Conservation (phyloP, 1,140 invertebrate genomes). For the Cyclina sinensis region DNA sequence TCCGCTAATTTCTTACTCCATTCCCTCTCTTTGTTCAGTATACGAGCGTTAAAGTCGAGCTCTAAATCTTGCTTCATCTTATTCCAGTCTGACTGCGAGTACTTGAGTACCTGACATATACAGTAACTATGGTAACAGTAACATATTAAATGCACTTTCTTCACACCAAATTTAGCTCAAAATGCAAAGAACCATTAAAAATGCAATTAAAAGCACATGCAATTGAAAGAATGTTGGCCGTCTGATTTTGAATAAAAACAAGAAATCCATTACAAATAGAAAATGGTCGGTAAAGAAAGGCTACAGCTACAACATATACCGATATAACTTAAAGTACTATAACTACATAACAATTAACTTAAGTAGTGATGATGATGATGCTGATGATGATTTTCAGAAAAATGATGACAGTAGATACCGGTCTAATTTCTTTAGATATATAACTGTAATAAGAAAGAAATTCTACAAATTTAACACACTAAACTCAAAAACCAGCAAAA, state of each 20-base stretch:
- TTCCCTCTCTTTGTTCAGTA: constrained; percentile 85
- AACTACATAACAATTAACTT: not conserved
- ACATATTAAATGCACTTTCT: too few species aligned
- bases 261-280: not conserved
- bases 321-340: not conserved
- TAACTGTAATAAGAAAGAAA: too few species aligned
- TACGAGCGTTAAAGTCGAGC: constrained; percentile 86
- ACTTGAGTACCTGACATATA: constrained; percentile 76
- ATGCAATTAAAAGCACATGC: constrained; percentile 1
- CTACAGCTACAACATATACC: not conserved
- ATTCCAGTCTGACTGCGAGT: constrained; percentile 82
- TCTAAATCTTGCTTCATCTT: constrained; percentile 83
- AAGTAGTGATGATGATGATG: not conserved
- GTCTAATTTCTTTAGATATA: too few species aligned
- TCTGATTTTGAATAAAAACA: not conserved
- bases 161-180: too few species aligned
- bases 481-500: too few species aligned
- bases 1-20: constrained; percentile 81
- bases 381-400: too few species aligned
- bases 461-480: too few species aligned
- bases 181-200: too few species aligned
- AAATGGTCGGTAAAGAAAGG: not conserved
- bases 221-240: not conserved
- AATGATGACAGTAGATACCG: too few species aligned
- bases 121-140: too few species aligned